Conservation (phyloP, 2,797 vertebrate genomes). For the Sebastes diaconus region DNA sequence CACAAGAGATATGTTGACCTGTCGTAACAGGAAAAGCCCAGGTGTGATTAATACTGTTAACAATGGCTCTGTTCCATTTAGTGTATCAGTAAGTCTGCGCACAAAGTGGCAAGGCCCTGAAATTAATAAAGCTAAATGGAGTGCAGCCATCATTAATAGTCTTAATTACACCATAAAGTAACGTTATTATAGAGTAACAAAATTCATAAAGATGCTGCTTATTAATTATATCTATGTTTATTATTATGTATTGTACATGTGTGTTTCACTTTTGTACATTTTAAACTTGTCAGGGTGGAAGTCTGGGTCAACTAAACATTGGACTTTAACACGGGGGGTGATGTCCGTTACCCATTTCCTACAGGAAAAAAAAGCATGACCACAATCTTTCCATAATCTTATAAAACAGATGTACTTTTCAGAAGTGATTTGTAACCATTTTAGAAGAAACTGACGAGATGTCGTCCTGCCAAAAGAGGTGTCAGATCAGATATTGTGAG, state of each 20-base stretch:
- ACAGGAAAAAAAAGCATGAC: background rate
- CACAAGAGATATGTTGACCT: background rate
- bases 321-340: background rate
- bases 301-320: background rate
- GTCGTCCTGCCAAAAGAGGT: accelerated
- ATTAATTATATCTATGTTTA: background rate
- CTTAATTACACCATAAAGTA: background rate
- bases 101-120: background rate
- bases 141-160: background rate
- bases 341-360: accelerated
- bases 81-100: background rate
- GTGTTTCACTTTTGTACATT: background rate
- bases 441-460: background rate
- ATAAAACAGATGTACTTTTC: background rate
- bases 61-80: background rate
- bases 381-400: background rate
- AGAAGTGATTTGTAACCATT: background rate
- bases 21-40: background rate
- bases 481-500: background rate
- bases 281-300: background rate
- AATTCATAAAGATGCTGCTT: background rate
- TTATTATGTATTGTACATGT: background rate
- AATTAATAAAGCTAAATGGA: background rate
- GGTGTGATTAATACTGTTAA: background rate
- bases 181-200: background rate